Evolutionary conservation across 2,113 vertebrate species (phyloP), one percentile per base, ranked within the genome.

Genomic region (Brachirus orientalis): DNA sequence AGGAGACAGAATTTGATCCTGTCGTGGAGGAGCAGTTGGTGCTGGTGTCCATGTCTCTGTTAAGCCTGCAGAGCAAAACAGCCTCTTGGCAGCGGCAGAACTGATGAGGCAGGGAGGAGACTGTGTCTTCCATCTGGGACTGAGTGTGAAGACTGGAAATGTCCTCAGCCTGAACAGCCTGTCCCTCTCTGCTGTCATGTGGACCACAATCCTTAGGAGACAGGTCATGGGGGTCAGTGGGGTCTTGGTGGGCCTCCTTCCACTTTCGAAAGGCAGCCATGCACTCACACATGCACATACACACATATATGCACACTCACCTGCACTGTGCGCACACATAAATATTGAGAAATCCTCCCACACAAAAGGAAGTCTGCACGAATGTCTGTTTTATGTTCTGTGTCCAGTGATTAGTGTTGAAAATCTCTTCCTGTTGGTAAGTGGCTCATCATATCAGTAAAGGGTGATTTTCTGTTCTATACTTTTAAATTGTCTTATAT

Each of bases 71-170:
- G 78, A 79, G 72, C 58, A 41, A 67, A 74, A 50, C 77, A 57
- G 72, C 70, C 72, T 63, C 59, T 65, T 86, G 83, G 79, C 66
- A 79, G 61, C 46, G 40, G 63, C 79, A 55, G 69, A 74, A 63
- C 22, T 83, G 77, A 75, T 73, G 82, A 75, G 63, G 62, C 75
- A 45, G 63, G 77, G 82, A 79, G 70, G 76, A 79, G 86, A 77
- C 82, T 65, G 56, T 43, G 40, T 82, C 75, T 65, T 88, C 87
- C 87, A 83, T 90, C 86, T 86, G 85, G 65, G 77, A 52, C 82
- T 79, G 80, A 88, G 84, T 52, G 86, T n/a, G 75, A 84, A 78
- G 77, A 80, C 84, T 77, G 83, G 82, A 89, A 89, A 78, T 81
- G 81, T 82, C 82, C 69, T 79, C 63, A 28, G 77, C 71, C 67